A percentile compares a stretch with the other conserved stretches of the same genome.
These are phyloP conservation scores for Anagrus nilaparvatae DNA, from an alignment of 1,140 invertebrate genomes.

Conservation along the genomic window DNA sequence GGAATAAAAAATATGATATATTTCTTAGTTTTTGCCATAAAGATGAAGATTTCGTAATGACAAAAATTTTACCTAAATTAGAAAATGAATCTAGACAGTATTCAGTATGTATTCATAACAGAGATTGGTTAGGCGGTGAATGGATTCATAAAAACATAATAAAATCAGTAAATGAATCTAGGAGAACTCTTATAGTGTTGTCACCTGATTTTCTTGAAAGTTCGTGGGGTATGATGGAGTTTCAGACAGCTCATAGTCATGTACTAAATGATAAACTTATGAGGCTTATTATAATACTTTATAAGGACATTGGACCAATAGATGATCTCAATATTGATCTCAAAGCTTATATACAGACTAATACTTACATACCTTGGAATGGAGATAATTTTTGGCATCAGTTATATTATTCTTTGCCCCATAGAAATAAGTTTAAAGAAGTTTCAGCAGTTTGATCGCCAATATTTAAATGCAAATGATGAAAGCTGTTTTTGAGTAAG, in stretches of 20 bases:
- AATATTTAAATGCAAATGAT: no score
- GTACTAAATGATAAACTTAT: constrained; percentile 62
- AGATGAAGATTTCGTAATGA: constrained; percentile 64
- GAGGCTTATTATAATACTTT: constrained; percentile 66
- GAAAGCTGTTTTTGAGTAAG: no score
- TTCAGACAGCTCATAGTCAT: constrained; percentile 64
- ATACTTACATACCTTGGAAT: constrained; percentile 78
- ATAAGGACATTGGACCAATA: constrained; percentile 58
- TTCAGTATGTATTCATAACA: constrained; percentile 65
- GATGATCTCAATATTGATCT: constrained; percentile 63
- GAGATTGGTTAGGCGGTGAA: constrained; percentile 70
- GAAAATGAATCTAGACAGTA: constrained; percentile 48
- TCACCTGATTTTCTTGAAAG: constrained; percentile 74
- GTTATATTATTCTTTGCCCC: constrained; percentile 61
- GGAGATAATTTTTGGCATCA: constrained; percentile 83
- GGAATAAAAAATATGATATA: constrained; percentile 72
- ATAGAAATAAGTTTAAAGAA: no score
- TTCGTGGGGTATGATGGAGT: constrained; percentile 79
- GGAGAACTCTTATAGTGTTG: constrained; percentile 71
- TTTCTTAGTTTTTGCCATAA: constrained; percentile 79
- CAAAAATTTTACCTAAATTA: constrained; percentile 55
- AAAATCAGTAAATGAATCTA: constrained; percentile 64
- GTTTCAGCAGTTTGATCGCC: no score
- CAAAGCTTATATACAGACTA: constrained; percentile 67
- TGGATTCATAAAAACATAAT: constrained; percentile 71